phyloP scores from a whole-genome alignment of 2,113 vertebrate species.

The Myotis lucifugus region DNA sequence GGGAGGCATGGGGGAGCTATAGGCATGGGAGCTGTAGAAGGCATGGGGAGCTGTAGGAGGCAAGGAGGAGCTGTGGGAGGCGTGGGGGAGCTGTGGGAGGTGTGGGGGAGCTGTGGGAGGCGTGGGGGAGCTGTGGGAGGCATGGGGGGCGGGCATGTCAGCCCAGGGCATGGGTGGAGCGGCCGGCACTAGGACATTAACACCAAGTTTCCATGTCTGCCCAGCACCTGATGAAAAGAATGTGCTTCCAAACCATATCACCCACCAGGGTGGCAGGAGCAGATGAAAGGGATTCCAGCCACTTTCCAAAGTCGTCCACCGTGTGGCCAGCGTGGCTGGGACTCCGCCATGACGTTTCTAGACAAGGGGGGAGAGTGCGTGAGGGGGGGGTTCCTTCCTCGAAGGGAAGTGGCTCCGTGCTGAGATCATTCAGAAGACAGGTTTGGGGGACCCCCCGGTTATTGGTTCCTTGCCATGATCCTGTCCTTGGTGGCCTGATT shows the following conservation, averaged over 20 bases:
- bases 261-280: not conserved
- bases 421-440: constrained; percentile 61
- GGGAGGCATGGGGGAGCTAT: too few relatives aligned
- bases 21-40: too few relatives aligned
- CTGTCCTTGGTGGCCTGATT: constrained; percentile 24
- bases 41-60: too few relatives aligned
- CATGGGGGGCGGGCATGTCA: too few relatives aligned
- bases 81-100: too few relatives aligned
- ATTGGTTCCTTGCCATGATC: constrained; percentile 38
- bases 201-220: constrained; percentile 44
- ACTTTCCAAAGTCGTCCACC: constrained; percentile 69
- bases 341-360: constrained; percentile 21
- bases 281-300: constrained; percentile 77
- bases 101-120: too few relatives aligned
- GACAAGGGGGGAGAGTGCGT: constrained; percentile 31
- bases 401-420: not conserved
- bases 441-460: not conserved
- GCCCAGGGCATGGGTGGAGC: not conserved
- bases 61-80: too few relatives aligned
- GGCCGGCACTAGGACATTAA: rapidly evolving
- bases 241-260: constrained; percentile 12
- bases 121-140: too few relatives aligned
- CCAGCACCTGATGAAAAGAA: constrained; percentile 61
- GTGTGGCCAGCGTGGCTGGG: not conserved
- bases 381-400: constrained; percentile 36